A percentile compares a stretch with the other conserved stretches of the same genome.
Evolutionary conservation across 2,797 vertebrate genomes (phyloP).

Genomic region (Schizothorax lantsangensis): DNA sequence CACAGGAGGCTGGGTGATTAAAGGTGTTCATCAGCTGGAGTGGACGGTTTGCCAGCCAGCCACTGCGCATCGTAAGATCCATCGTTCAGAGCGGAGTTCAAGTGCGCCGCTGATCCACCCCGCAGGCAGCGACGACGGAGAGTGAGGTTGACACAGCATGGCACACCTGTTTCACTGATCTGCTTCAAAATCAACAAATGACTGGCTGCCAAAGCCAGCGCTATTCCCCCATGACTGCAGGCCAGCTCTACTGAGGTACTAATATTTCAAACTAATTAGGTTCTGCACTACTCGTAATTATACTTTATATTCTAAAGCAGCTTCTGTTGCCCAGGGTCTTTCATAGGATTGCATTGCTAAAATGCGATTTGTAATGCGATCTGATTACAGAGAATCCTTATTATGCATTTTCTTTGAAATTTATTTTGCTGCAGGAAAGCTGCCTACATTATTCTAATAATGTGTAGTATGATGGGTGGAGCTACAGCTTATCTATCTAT

Average conservation of each 20-base stretch:
- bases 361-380: neutral
- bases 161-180: conserved; percentile 71
- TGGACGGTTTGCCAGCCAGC: conserved; percentile 65
- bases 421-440: neutral
- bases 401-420: conserved; percentile 1
- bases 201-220: conserved; percentile 23
- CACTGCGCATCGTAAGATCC: conserved; percentile 53
- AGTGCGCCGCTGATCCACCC: conserved; percentile 60
- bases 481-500: neutral
- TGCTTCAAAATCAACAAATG: conserved; percentile 45
- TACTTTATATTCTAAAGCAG: conserved; percentile 34
- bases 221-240: conserved; percentile 30
- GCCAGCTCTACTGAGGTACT: conserved; percentile 37
- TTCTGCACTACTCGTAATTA: conserved; percentile 23
- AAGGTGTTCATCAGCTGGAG: conserved; percentile 67
- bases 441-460: neutral
- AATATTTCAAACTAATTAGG: conserved; percentile 47
- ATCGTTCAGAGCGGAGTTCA: conserved; percentile 33
- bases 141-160: conserved; percentile 64
- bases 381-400: conserved; percentile 1
- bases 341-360: neutral
- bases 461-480: neutral
- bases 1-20: conserved; percentile 64
- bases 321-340: conserved; percentile 1
- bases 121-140: conserved; percentile 62